A percentile compares a stretch with the other conserved stretches of the same genome.
These are phyloP conservation scores for Eupithecia centaureata DNA, from an alignment of 2,888 invertebrate genomes.

Conservation along the genomic window DNA sequence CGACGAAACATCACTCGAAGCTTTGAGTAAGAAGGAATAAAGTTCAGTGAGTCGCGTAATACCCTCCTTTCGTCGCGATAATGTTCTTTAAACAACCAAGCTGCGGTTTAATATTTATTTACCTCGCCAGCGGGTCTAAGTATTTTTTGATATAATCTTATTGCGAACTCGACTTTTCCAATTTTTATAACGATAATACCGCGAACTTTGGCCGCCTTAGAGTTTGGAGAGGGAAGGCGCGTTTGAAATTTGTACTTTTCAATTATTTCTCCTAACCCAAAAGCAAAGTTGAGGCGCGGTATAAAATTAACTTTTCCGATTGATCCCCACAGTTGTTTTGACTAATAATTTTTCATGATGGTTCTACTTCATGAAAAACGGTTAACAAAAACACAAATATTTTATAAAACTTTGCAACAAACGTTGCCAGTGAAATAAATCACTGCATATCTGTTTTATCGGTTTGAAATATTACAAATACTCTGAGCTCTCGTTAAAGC, in stretches of 20 bases:
- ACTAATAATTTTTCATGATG: conserved; percentile 53
- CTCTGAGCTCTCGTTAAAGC: conserved; percentile 57
- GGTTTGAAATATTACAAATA: conserved; percentile 61
- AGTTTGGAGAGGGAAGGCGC: conserved; percentile 50
- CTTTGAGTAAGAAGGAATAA: conserved; percentile 50
- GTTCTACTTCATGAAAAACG: no score
- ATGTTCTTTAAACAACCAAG: conserved; percentile 61
- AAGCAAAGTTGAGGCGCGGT: conserved; percentile 60
- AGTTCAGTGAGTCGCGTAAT: conserved; percentile 63
- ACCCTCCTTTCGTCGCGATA: conserved; percentile 53
- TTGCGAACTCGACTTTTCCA: conserved; percentile 56
- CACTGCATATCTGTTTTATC: conserved; percentile 51
- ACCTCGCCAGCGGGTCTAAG: conserved; percentile 48
- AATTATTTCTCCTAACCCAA: conserved; percentile 62
- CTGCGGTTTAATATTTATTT: conserved; percentile 62
- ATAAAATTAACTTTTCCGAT: conserved; percentile 66
- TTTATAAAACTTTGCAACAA: conserved; percentile 51
- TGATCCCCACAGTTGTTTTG: conserved; percentile 56
- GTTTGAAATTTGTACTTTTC: conserved; percentile 67
- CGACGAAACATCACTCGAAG: conserved; percentile 48
- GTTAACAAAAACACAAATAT: conserved; percentile 49
- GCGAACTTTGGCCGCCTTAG: conserved; percentile 56
- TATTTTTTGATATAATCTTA: conserved; percentile 57
- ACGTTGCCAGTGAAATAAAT: conserved; percentile 54
- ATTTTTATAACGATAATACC: conserved; percentile 66